Conservation (phyloP, 92 coral and sea anemone species). For the Isaurus tuberculatus region DNA sequence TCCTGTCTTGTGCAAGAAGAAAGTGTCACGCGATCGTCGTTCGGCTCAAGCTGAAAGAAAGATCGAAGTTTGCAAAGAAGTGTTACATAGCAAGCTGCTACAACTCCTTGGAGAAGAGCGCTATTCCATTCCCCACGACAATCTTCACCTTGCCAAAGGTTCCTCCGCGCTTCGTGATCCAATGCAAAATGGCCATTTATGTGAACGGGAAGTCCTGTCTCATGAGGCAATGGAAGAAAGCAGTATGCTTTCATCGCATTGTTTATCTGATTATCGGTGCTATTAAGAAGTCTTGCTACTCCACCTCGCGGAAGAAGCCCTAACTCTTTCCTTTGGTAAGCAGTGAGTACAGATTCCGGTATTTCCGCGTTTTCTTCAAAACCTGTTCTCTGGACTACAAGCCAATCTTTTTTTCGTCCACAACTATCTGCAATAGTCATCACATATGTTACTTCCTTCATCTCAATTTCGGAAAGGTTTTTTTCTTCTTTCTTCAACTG, state of each 20-base stretch:
- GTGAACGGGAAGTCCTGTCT: constrained; percentile 81
- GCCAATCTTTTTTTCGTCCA: constrained; percentile 75
- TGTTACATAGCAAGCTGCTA: constrained; percentile 77
- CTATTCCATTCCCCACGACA: constrained; percentile 78
- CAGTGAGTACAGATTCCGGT: constrained; percentile 42
- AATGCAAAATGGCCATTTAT: constrained; percentile 92
- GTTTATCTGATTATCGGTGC: not conserved
- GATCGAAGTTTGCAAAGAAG: constrained; percentile 58
- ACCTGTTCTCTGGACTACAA: constrained; percentile 78
- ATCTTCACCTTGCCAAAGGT: constrained; percentile 71
- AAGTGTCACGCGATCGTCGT: constrained; percentile 19
- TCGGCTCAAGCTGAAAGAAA: constrained; percentile 34
- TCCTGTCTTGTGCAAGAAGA: constrained; percentile 10
- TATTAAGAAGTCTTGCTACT: constrained; percentile 66
- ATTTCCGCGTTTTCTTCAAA: constrained; percentile 50
- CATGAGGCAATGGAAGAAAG: constrained; percentile 84
- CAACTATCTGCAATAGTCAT: constrained; percentile 60
- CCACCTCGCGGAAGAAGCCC: constrained; percentile 96
- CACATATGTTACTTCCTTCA: constrained; percentile 65
- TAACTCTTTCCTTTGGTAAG: constrained; percentile 57
- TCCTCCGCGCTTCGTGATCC: constrained; percentile 71
- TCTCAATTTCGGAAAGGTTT: constrained; percentile 48
- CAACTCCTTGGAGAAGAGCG: constrained; percentile 57
- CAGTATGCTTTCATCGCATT: constrained; percentile 74
- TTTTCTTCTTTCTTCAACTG: constrained; percentile 21